Evolutionary conservation across 2,113 vertebrate species (phyloP), one percentile per base, ranked within the genome.

Genomic region (Bos taurus): DNA sequence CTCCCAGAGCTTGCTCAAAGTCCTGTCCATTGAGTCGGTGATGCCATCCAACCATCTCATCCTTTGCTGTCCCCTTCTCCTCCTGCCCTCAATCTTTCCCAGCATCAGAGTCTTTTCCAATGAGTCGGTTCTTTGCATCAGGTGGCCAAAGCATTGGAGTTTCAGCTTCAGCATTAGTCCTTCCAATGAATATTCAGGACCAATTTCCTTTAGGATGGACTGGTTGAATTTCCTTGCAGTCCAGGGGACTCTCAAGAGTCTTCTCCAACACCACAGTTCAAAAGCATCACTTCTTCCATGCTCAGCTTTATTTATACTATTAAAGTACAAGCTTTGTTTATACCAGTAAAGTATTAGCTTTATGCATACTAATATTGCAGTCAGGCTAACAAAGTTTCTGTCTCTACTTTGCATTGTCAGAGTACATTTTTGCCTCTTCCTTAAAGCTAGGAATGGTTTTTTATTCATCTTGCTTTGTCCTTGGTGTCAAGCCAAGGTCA

Each of bases 1-100:
- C n/a, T 71, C 64, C 4, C n/a, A 0, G n/a, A 36, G n/a, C 0
- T 71, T 6, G 1, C 4, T 11, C n/a, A 21, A 5, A 71, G 0
- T 36, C 64, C 1, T 11, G 2, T 21, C 17, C n/a, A 2, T 36
- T 0, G 7, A 71, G n/a, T 71, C 17, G 0, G 17, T 36, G n/a
- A 71, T 71, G n/a, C n/a, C 64, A 36, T 36, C n/a, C 64, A 36
- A 0, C 64, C n/a, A 11, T 71, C n/a, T 36, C 64, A 21, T 36
- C n/a, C 4, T 71, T 2, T 11, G 64, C 4, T 0, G 0, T 6
- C n/a, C 64, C 64, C n/a, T 21, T 71, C n/a, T 36, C n/a, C 9
- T 71, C 64, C 64, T 11, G 17, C n/a, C 17, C 2, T 2, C 64
- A 11, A 36, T 21, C n/a, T 0, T 5, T 36, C n/a, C 64, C 64